Evolutionary conservation across 2,888 invertebrate species (phyloP), one percentile per base, ranked within the genome.

Genomic region (Lacanobia wlatinum): DNA sequence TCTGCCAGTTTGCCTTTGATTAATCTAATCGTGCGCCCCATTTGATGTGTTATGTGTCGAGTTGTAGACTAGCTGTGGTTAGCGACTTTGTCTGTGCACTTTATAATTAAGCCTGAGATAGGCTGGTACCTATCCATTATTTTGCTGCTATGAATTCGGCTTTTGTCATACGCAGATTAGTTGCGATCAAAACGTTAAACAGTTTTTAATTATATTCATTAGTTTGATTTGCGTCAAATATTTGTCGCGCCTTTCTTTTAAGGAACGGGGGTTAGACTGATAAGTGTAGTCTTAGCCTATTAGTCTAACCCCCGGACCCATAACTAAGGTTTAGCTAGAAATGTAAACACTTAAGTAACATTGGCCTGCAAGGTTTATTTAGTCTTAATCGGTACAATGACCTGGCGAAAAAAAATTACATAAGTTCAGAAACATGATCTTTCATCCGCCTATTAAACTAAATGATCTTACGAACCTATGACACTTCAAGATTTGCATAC

Each of bases 1-100:
- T 79, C 65, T 82, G 65, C 12, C n/a, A 43, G 53, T 23, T 63
- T 64, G 28, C 48, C 23, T 21, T 63, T 77, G 82, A 79, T 82
- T 76, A 53, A 79, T 79, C 53, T 64, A 50, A 67, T 82, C 78
- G 60, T 82, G 82, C 70, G 63, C 59, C 16, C 53, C 23, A 56
- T 76, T 70, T 77, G 60, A 43, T 61, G 43, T 16, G n/a, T n/a
- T 43, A 43, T 43, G 52, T 23, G 12, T 23, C 52, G 14, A 53
- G 52, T 12, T 21, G n/a, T n/a, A 18, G 34, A 53, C 52, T 28
- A 21, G 59, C 6, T 23, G 8, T 71, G 46, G 18, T 21, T 38
- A 28, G 38, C 14, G 56, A 28, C 14, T 18, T 59, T 40, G 18
- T 23, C 12, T n/a, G 21, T 10, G 21, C 28, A 21, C 1, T 23